Percentiles rank a stretch among this genome's conserved stretches.
Conservation (phyloP, 2,113 vertebrate genomes). For the Menura novaehollandiae region DNA sequence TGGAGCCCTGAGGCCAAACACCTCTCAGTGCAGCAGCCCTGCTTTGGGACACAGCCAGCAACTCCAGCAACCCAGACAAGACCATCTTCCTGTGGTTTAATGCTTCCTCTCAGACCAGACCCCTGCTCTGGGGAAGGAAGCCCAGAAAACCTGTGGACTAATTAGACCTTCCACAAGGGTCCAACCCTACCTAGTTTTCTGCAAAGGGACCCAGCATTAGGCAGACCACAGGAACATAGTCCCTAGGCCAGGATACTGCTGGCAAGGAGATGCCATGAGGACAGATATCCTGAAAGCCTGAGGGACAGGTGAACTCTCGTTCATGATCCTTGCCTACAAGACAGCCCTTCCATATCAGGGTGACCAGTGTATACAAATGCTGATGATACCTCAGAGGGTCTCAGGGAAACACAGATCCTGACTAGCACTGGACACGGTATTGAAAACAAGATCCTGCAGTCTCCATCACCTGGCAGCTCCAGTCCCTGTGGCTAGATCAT, state of each 20-base stretch:
- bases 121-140: neutral
- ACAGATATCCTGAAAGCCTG: neutral
- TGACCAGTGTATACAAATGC: neutral
- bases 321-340: neutral
- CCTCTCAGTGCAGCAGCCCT: neutral
- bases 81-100: neutral
- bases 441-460: neutral
- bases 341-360: neutral
- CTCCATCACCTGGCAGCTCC: neutral
- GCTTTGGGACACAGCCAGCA: neutral
- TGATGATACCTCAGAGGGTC: neutral
- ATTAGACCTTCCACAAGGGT: neutral
- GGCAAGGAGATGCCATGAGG: neutral
- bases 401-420: neutral
- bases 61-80: neutral
- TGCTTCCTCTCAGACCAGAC: neutral
- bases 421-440: rapidly evolving
- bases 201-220: neutral
- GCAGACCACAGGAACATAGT: neutral
- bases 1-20: neutral
- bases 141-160: neutral
- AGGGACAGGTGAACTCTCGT: neutral
- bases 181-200: neutral
- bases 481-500: neutral
- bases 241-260: neutral